Conservation (phyloP, 2,113 vertebrate species). For the Hippocampus barbouri region DNA sequence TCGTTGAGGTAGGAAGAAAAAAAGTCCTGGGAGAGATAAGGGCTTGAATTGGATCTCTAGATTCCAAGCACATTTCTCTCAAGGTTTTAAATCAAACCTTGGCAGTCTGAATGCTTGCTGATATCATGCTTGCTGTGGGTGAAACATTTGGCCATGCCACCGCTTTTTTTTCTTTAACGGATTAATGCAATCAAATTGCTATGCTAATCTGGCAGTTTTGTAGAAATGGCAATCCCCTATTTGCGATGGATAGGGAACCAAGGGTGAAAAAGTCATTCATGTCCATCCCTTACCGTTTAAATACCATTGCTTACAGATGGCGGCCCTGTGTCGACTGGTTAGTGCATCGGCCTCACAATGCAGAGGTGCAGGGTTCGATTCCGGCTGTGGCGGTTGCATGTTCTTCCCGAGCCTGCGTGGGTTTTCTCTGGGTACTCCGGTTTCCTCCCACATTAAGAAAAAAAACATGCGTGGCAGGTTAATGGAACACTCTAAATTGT, state of each 20-base stretch:
- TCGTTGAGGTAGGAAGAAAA: conserved; percentile 9
- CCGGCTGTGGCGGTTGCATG: too few species aligned
- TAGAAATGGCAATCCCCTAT: background rate
- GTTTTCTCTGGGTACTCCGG: too few species aligned
- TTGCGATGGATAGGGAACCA: background rate
- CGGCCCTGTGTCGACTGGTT: background rate
- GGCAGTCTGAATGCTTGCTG: conserved; percentile 5
- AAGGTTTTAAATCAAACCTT: conserved; percentile 27
- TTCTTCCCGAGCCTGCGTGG: too few species aligned
- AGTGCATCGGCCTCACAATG: too few species aligned
- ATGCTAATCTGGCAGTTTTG: background rate
- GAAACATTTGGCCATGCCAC: background rate
- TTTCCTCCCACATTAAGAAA: too few species aligned
- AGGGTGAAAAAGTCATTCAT: background rate
- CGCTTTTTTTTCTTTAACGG: background rate
- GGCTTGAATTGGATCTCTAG: conserved; percentile 2
- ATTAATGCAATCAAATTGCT: background rate
- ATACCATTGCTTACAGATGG: background rate
- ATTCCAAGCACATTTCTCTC: conserved; percentile 4
- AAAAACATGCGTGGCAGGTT: too few species aligned
- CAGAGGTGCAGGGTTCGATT: too few species aligned
- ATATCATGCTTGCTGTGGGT: background rate
- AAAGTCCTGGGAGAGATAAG: background rate
- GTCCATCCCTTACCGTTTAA: background rate
- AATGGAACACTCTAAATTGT: too few species aligned